These are phyloP conservation scores for Hexactinellida sp. DNA, from an alignment of 37 sponge, comb jelly and placozoan genomes.

Conservation along the genomic window DNA sequence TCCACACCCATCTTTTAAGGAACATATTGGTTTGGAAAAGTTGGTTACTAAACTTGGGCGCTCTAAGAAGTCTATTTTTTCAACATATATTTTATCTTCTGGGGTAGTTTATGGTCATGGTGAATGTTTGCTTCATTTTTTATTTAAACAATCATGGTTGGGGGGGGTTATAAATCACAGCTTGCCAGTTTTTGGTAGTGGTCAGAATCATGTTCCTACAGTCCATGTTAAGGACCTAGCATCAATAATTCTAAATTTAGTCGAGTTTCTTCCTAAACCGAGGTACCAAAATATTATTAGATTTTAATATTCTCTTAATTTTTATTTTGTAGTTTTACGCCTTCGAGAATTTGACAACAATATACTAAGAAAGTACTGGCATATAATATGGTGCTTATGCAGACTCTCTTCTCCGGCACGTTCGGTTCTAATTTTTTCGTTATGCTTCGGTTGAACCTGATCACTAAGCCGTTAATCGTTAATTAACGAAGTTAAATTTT, in stretches of 20 bases:
- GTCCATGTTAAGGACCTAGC: slow-evolving; percentile 79
- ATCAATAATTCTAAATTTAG: background rate
- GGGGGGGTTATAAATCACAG: slow-evolving; percentile 25
- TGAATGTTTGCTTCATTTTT: slow-evolving; percentile 70
- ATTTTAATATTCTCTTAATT: too few species aligned
- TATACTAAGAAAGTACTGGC: too few species aligned
- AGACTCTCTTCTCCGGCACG: too few species aligned
- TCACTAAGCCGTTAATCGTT: too few species aligned
- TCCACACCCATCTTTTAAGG: slow-evolving; percentile 80
- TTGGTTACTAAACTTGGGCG: slow-evolving; percentile 81
- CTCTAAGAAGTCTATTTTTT: slow-evolving; percentile 71
- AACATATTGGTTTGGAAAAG: slow-evolving; percentile 69
- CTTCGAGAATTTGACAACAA: too few species aligned
- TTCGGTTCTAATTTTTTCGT: too few species aligned
- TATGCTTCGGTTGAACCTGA: too few species aligned
- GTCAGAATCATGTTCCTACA: slow-evolving; percentile 69
- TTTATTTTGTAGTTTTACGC: too few species aligned
- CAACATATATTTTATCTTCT: slow-evolving; percentile 69
- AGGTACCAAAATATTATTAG: too few species aligned
- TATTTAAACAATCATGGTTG: slow-evolving; percentile 79
- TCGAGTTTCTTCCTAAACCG: background rate
- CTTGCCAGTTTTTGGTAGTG: slow-evolving; percentile 74
- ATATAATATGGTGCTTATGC: too few species aligned
- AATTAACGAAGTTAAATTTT: too few species aligned
- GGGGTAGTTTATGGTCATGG: slow-evolving; percentile 79